phyloP scores from a whole-genome alignment of 2,888 invertebrate genomes.

The Chloromyia formosa region DNA sequence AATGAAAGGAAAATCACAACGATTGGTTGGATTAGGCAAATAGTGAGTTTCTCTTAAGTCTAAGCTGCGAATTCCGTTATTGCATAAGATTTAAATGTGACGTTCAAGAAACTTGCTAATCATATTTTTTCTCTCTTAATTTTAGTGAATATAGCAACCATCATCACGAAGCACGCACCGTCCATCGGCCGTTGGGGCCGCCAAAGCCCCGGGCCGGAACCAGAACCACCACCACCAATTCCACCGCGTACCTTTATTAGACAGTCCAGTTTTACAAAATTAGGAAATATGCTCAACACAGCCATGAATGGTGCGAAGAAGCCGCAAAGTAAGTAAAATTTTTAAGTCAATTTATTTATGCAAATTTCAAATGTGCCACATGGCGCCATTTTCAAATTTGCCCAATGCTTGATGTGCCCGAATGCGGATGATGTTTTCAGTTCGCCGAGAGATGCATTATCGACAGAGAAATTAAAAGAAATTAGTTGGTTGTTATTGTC shows the following conservation, averaged over 20 bases:
- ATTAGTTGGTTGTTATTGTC: too few species aligned
- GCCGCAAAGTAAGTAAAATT: constrained; percentile 60
- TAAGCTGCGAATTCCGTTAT: too few species aligned
- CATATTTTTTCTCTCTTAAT: background rate
- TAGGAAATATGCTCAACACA: constrained; percentile 71
- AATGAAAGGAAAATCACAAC: too few species aligned
- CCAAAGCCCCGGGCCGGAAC: constrained; percentile 61
- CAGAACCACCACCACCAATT: constrained; percentile 60
- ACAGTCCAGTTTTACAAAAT: constrained; percentile 71
- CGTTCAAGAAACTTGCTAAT: too few species aligned
- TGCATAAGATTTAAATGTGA: too few species aligned
- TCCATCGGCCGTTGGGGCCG: constrained; percentile 62
- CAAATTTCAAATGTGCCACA: background rate
- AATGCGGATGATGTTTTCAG: background rate
- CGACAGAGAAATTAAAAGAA: too few species aligned
- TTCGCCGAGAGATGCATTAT: background rate
- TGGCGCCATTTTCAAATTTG: background rate
- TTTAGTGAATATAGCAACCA: constrained; percentile 37
- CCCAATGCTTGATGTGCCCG: background rate
- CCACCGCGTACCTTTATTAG: constrained; percentile 66
- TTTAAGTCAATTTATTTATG: background rate
- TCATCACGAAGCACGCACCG: constrained; percentile 51
- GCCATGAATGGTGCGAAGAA: constrained; percentile 65
- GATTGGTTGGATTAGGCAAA: too few species aligned
- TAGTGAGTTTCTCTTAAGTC: too few species aligned